phyloP scores from a whole-genome alignment of 2,797 vertebrate genomes.

The Coregonus suidteri region DNA sequence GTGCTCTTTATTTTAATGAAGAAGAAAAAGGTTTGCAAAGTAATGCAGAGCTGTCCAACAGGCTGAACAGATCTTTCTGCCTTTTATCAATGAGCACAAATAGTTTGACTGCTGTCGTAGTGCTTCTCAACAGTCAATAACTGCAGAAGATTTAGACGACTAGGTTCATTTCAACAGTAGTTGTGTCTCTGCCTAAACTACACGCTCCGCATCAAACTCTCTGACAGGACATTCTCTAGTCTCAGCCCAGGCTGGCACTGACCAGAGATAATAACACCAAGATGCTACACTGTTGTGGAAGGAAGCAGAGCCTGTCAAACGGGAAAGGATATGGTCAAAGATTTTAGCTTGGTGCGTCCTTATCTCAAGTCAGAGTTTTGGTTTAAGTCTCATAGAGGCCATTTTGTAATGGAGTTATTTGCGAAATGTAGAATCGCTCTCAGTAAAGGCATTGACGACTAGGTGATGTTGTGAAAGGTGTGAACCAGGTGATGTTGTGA shows the following conservation, averaged over 20 bases:
- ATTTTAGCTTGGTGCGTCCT: not conserved
- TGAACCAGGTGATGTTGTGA: no score
- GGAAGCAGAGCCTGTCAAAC: constrained; percentile 37
- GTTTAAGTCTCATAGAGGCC: not conserved
- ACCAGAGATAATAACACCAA: constrained; percentile 17
- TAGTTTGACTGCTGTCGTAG: not conserved
- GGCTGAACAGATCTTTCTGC: constrained; percentile 12
- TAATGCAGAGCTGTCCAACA: constrained; percentile 63
- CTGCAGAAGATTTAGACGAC: not conserved
- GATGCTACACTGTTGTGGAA: constrained; percentile 7
- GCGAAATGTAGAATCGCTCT: not conserved
- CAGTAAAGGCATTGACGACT: not conserved
- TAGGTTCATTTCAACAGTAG: constrained; percentile 14
- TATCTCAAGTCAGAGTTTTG: constrained; percentile 1
- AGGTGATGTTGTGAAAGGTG: no score
- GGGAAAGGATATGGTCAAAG: not conserved
- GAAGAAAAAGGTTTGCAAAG: constrained; percentile 84
- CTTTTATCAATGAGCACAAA: constrained; percentile 1
- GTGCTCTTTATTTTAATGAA: constrained; percentile 73
- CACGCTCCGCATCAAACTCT: constrained; percentile 17
- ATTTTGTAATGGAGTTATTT: not conserved
- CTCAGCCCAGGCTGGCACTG: constrained; percentile 36
- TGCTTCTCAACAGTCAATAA: not conserved
- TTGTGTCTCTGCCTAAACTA: constrained; percentile 53
- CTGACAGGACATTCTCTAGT: constrained; percentile 13